Conservation (phyloP, 2,888 invertebrate genomes). For the Drosophila niveifrons region DNA sequence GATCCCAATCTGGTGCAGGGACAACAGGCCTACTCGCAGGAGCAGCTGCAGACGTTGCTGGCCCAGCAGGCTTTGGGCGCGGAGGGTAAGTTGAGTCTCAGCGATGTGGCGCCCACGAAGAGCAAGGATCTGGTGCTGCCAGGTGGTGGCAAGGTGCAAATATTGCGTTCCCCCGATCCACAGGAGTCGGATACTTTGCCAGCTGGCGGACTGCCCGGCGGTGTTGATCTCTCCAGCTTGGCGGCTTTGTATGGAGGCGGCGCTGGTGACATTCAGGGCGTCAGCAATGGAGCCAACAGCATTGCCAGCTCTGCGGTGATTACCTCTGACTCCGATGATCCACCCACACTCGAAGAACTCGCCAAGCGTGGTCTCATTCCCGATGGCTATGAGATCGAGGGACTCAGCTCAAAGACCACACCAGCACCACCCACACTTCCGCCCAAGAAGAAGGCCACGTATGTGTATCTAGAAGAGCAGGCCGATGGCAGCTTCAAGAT, state of each 20-base stretch:
- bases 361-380: constrained; percentile 91
- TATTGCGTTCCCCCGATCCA: constrained; percentile 89
- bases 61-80: constrained; percentile 71
- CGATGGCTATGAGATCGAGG: constrained; percentile 93
- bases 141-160: constrained; percentile 91
- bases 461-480: constrained; percentile 94
- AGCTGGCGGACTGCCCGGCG: constrained; percentile 72
- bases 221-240: constrained; percentile 82
- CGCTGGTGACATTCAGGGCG: constrained; percentile 71
- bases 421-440: constrained; percentile 86
- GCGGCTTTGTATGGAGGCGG: constrained; percentile 82
- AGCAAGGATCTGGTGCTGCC: constrained; percentile 90
- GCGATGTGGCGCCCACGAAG: constrained; percentile 79
- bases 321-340: constrained; percentile 87
- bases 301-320: constrained; percentile 85
- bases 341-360: constrained; percentile 91
- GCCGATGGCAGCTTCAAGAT: constrained; percentile 94
- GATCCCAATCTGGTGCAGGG: constrained; percentile 90
- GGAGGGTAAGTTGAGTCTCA: constrained; percentile 67
- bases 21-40: constrained; percentile 85
- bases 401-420: constrained; percentile 89
- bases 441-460: constrained; percentile 92
- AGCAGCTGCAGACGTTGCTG: constrained; percentile 85
- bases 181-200: constrained; percentile 86
- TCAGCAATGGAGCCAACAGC: constrained; percentile 80